Evolutionary conservation across 2,797 vertebrate genomes (phyloP).

Genomic region (Adrianichthys oophorus): DNA sequence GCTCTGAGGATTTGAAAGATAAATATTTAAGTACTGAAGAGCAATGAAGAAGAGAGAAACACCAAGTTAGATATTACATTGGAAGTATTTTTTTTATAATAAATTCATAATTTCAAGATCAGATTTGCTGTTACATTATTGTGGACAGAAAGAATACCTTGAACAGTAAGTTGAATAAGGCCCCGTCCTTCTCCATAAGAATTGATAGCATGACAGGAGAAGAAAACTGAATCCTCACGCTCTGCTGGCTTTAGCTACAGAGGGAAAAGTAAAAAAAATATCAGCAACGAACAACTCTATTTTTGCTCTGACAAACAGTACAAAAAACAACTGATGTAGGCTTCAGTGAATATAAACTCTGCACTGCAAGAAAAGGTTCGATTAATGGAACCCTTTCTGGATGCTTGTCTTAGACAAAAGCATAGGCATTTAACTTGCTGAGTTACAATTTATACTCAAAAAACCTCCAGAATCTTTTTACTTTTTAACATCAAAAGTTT

Average conservation of each 20-base stretch:
- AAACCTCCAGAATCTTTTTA: no score
- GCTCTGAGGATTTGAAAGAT: conserved; percentile 77
- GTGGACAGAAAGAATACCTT: conserved; percentile 78
- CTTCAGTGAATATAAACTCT: no score
- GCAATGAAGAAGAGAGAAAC: background rate
- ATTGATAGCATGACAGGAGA: conserved; percentile 98
- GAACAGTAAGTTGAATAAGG: conserved; percentile 96
- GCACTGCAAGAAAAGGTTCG: no score
- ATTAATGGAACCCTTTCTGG: no score
- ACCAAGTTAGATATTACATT: conserved; percentile 1
- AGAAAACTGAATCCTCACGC: conserved; percentile 96
- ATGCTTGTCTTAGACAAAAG: no score
- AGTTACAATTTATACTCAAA: no score
- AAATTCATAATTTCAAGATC: no score
- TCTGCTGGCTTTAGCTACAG: conserved; percentile 92
- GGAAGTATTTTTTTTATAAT: background rate
- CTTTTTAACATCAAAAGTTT: no score
- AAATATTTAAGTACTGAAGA: background rate
- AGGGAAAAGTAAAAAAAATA: conserved; percentile 27
- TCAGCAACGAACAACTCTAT: conserved; percentile 23
- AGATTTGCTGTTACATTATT: no score
- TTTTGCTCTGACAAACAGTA: conserved; percentile 11
- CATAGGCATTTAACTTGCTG: no score
- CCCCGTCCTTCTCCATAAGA: conserved; percentile 96
- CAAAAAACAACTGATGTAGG: conserved; percentile 16